Percentiles rank a stretch among this genome's conserved stretches.
Conservation (phyloP, 2,888 invertebrate genomes). For the Lasioglossum malachurum region DNA sequence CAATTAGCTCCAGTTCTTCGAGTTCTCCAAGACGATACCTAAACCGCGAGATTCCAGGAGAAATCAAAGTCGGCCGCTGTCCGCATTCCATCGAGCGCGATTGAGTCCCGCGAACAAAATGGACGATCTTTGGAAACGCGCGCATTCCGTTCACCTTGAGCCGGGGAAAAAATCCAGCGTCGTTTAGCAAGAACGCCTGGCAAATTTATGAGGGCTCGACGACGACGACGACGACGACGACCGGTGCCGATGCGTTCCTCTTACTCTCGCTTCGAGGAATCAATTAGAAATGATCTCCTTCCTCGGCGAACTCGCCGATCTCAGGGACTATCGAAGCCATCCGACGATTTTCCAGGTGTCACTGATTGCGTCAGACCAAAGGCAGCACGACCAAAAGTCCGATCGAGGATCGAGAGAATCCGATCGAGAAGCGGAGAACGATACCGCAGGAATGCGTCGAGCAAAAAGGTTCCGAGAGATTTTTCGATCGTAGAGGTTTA, state of each 20-base stretch:
- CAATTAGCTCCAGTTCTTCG: not conserved
- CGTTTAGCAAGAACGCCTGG: slow-evolving; percentile 53
- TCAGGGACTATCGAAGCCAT: slow-evolving; percentile 15
- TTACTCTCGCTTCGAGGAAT: slow-evolving; percentile 50
- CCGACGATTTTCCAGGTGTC: slow-evolving; percentile 22
- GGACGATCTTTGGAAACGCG: slow-evolving; percentile 15
- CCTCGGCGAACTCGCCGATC: slow-evolving; percentile 15
- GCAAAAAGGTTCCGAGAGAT: slow-evolving; percentile 11
- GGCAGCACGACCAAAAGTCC: not conserved
- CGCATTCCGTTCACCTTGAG: slow-evolving; percentile 38
- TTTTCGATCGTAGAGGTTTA: slow-evolving; percentile 9
- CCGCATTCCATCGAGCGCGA: not conserved
- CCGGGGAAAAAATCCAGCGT: slow-evolving; percentile 27
- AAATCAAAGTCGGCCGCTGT: slow-evolving; percentile 10
- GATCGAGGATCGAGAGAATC: not conserved
- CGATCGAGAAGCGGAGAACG: not conserved
- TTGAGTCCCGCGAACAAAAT: slow-evolving; percentile 5
- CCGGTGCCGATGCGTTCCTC: slow-evolving; percentile 32
- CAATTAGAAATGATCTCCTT: slow-evolving; percentile 43
- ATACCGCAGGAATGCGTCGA: not conserved
- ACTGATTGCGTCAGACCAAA: slow-evolving; percentile 2
- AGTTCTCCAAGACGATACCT: not conserved
- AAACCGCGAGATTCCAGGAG: too few relatives aligned
- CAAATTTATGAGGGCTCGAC: slow-evolving; percentile 54
- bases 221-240: not conserved